Percentiles rank a stretch among this genome's conserved stretches.
These are phyloP conservation scores for Emydoidea blandingii DNA, from an alignment of 2,797 vertebrate species.

Conservation along the genomic window DNA sequence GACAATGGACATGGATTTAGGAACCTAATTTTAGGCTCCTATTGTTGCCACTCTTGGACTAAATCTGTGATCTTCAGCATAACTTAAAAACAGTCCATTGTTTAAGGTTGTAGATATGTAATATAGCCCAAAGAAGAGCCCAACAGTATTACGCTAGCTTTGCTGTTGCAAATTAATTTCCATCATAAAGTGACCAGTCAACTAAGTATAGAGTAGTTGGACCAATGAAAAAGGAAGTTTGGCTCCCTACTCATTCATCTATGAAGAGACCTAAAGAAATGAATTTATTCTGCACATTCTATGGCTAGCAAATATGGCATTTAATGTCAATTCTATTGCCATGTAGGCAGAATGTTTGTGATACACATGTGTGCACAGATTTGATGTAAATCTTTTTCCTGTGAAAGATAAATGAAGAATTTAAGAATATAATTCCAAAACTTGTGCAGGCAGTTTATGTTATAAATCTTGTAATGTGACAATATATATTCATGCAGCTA, in stretches of 20 bases:
- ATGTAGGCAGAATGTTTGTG: not conserved
- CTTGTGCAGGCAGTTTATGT: not conserved
- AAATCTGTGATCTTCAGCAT: not conserved
- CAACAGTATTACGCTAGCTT: conserved; percentile 30
- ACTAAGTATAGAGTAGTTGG: not conserved
- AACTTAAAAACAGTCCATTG: not conserved
- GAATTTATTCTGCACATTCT: not conserved
- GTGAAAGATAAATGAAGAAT: not conserved
- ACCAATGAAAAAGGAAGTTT: not conserved
- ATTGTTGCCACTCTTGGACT: not conserved
- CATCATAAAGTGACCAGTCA: conserved; percentile 28
- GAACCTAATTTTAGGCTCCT: not conserved
- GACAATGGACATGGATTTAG: not conserved
- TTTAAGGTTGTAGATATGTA: not conserved
- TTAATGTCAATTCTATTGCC: not conserved
- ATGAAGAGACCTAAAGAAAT: not conserved
- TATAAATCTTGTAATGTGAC: not conserved
- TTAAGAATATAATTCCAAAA: not conserved
- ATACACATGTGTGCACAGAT: accelerated
- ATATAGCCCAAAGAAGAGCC: not conserved
- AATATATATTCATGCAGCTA: not conserved
- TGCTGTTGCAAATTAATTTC: not conserved
- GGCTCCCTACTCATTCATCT: no score
- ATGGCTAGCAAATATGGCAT: not conserved
- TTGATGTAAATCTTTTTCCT: not conserved